These are phyloP conservation scores for Trachymyrmex septentrionalis DNA, from an alignment of 1,140 invertebrate genomes.

Conservation along the genomic window DNA sequence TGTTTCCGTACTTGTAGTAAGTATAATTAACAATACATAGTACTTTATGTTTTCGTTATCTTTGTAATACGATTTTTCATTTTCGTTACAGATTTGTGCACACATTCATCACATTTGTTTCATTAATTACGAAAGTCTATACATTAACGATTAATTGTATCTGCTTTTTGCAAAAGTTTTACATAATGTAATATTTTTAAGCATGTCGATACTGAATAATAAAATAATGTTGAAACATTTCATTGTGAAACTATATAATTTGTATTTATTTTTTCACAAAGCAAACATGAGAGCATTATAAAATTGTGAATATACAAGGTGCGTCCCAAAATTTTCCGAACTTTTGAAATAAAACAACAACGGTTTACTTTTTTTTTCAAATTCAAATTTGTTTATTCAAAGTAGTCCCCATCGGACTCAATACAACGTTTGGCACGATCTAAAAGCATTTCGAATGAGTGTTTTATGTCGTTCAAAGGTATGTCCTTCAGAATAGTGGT, in stretches of 20 bases:
- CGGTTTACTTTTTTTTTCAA: too few relatives aligned
- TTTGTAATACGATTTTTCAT: background rate
- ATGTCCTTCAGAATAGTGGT: too few relatives aligned
- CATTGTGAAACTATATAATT: background rate
- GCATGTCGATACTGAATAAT: conserved; percentile 8
- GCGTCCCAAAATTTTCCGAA: too few relatives aligned
- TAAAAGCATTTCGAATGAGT: too few relatives aligned
- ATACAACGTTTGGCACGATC: too few relatives aligned
- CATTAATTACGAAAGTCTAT: conserved; percentile 13
- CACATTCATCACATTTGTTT: conserved; percentile 16
- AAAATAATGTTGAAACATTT: conserved; percentile 16
- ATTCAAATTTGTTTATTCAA: too few relatives aligned
- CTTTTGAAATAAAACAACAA: too few relatives aligned
- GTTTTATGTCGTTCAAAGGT: too few relatives aligned
- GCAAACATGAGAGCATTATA: background rate
- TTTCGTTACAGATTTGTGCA: conserved; percentile 20
- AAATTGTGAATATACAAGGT: background rate
- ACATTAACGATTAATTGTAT: conserved; percentile 1
- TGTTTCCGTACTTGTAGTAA: conserved; percentile 23
- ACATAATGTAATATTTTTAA: conserved; percentile 37
- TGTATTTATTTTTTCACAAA: conserved; percentile 36
- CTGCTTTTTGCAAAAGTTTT: conserved; percentile 10
- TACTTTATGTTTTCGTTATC: background rate
- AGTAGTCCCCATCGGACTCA: too few relatives aligned
- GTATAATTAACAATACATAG: conserved; percentile 14